phyloP scores from a whole-genome alignment of 2,888 invertebrate genomes.

The Apamea sordens region DNA sequence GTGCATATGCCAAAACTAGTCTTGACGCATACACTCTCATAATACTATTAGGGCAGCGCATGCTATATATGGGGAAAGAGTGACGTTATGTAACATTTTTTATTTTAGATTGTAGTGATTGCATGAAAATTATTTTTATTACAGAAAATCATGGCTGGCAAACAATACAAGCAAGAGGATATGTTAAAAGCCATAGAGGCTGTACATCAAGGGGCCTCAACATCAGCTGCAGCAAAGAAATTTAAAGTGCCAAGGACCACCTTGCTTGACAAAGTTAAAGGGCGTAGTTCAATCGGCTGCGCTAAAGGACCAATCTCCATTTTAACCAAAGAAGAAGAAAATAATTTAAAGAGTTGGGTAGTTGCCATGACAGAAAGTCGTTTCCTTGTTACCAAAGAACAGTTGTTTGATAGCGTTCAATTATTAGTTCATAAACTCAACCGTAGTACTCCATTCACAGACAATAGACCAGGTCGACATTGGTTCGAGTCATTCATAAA shows the following conservation, averaged over 20 bases:
- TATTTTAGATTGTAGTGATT: neutral
- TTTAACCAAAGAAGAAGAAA: slow-evolving; percentile 6
- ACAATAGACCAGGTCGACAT: slow-evolving; percentile 18
- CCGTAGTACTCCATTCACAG: slow-evolving; percentile 9
- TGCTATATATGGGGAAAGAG: neutral
- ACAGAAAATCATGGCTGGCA: slow-evolving; percentile 3
- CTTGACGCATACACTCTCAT: neutral
- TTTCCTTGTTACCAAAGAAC: slow-evolving; percentile 4
- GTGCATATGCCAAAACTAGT: neutral
- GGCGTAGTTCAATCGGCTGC: neutral
- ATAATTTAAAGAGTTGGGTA: slow-evolving; percentile 4
- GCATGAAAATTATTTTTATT: neutral
- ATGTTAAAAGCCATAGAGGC: slow-evolving; percentile 11
- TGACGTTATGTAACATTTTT: neutral
- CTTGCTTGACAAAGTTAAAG: slow-evolving; percentile 4
- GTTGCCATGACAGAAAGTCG: slow-evolving; percentile 2
- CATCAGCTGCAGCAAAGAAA: slow-evolving; percentile 15
- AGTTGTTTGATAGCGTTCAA: slow-evolving; percentile 19
- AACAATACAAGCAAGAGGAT: slow-evolving; percentile 3
- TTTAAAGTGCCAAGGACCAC: slow-evolving; percentile 17
- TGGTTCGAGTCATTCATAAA: slow-evolving; percentile 15
- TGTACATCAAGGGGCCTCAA: slow-evolving; percentile 10
- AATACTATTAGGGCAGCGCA: neutral
- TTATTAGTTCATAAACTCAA: slow-evolving; percentile 12
- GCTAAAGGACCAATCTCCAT: slow-evolving; percentile 2